Evolutionary conservation across 2,797 vertebrate genomes (phyloP).

Genomic region (Pseudotriccus pelzelni): DNA sequence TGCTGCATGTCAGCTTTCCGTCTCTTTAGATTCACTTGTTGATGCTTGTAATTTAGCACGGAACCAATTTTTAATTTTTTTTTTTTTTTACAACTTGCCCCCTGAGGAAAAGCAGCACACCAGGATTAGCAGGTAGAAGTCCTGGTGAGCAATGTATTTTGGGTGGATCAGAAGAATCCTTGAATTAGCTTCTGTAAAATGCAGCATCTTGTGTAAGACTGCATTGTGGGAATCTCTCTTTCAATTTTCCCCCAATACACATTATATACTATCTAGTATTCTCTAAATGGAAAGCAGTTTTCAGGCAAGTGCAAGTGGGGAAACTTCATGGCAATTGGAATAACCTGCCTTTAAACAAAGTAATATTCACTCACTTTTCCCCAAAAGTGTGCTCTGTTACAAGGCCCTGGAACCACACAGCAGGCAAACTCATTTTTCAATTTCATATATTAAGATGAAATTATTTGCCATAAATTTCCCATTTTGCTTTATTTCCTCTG

Average conservation of each 20-base stretch:
- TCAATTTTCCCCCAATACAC: neutral
- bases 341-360: neutral
- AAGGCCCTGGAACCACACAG: neutral
- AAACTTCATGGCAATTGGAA: rapidly evolving
- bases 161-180: neutral
- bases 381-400: neutral
- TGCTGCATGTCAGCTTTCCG: neutral
- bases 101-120: neutral
- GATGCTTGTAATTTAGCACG: neutral
- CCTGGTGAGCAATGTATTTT: neutral
- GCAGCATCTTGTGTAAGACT: neutral
- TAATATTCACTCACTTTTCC: neutral
- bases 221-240: neutral
- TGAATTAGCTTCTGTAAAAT: neutral
- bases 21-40: neutral
- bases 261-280: neutral
- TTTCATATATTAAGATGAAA: neutral
- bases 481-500: neutral
- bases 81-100: neutral
- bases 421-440: neutral
- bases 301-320: neutral
- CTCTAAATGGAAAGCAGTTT: neutral
- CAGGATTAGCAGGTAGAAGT: neutral
- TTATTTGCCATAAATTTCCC: neutral
- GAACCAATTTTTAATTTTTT: neutral